Base-by-base conservation (phyloP, 1,140 invertebrate genomes). In the Psilanteris sp. region DNA sequence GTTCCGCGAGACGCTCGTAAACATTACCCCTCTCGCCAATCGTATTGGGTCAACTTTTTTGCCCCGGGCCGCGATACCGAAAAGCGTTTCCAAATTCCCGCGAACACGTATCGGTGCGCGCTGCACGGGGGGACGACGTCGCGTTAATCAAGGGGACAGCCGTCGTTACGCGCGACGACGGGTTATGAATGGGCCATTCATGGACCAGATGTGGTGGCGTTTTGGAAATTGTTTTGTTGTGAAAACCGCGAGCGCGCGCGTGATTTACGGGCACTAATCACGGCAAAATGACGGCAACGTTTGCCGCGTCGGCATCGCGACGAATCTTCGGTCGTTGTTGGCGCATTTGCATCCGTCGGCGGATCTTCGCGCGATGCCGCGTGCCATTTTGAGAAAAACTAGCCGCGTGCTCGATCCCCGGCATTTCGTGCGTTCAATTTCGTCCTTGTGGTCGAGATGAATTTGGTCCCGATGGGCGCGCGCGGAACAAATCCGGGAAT, bases 151-250 rank as follows among this genome's bases (percentile, higher is more conserved):
- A 41, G 24, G 44, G 36, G n/a, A n/a, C n/a, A 27, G 26, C 14
- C 54, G 14, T 39, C 29, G 24, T 41, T 11, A 18, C 32, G 55
- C 31, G 50, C 39, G 22, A 20, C 31, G 13, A n/a, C 44, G 66
- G 59, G n/a, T 57, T 75, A 67, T 81, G 62, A 80, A 82, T 81
- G 80, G 71, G 36, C 78, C 79, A 82, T 82, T 82, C 78, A 81
- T 74, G 50, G n/a, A n/a, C n/a, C n/a, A 77, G 31, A 18, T 27
- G 37, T 73, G 80, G 79, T 77, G 62, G 74, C 55, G 55, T 62
- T 77, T 80, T 82, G 68, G 67, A 77, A 78, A 79, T 77, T 79
- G n/a, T n/a, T n/a, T n/a, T n/a, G n/a, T n/a, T n/a, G n/a, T n/a
- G n/a, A n/a, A n/a, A n/a, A n/a, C n/a, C n/a, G n/a, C n/a, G n/a